phyloP scores from a whole-genome alignment of 2,113 vertebrate species.

The Orthonyx spaldingii region DNA sequence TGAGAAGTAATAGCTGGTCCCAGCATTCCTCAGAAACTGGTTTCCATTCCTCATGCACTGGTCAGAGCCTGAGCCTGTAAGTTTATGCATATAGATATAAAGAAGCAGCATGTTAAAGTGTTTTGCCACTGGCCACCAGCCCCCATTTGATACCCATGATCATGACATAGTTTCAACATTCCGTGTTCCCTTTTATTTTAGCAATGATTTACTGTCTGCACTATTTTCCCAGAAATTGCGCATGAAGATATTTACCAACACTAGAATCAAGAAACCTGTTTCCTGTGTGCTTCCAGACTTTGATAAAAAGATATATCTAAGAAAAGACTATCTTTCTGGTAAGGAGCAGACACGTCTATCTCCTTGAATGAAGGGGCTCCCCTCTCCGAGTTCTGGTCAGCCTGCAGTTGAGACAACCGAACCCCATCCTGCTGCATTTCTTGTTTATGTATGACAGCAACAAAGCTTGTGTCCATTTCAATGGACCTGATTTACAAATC shows the following conservation, averaged over 20 bases:
- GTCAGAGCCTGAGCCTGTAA: background rate
- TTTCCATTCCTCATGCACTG: background rate
- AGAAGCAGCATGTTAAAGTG: background rate
- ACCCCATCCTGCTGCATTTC: background rate
- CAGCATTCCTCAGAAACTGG: background rate
- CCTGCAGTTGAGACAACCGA: background rate
- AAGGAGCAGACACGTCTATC: background rate
- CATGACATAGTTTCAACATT: background rate
- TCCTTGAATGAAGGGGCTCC: background rate
- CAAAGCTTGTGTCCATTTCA: background rate
- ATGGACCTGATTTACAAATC: background rate
- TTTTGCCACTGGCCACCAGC: background rate
- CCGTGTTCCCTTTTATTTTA: background rate
- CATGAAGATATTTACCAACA: conserved; percentile 67
- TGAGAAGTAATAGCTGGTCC: background rate
- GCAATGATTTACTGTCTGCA: background rate
- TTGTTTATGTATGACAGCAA: background rate
- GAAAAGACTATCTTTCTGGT: fast-evolving
- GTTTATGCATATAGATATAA: background rate
- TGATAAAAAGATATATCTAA: background rate
- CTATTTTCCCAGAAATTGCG: conserved; percentile 11
- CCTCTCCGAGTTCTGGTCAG: background rate
- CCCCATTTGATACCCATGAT: background rate
- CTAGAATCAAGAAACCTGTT: conserved; percentile 58
- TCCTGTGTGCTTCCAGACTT: background rate